Conservation (phyloP, 2,797 vertebrate genomes). For the Urocyon cinereoargenteus region DNA sequence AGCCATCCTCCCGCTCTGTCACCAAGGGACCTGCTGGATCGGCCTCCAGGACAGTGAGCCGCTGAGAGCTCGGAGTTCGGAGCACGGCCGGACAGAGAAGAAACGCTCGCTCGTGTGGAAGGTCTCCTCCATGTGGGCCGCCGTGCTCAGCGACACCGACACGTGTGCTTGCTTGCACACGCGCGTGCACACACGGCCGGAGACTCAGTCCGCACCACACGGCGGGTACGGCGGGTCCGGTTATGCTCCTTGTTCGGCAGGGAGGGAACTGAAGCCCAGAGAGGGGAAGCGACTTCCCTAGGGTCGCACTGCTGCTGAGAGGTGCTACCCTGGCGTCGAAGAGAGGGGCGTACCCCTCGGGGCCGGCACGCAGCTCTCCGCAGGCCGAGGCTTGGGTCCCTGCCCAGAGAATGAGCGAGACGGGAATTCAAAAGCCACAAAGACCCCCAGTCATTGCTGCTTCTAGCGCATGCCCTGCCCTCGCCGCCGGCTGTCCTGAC, state of each 20-base stretch:
- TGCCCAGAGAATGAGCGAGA: neutral
- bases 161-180: neutral
- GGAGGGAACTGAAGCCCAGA: neutral
- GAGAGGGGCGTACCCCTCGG: too few relatives aligned
- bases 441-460: neutral
- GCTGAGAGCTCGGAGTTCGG: neutral
- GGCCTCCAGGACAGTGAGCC: too few relatives aligned
- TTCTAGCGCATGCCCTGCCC: too few relatives aligned
- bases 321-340: too few relatives aligned
- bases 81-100: neutral
- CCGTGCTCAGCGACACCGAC: neutral
- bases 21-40: neutral
- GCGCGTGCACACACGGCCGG: too few relatives aligned
- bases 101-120: neutral
- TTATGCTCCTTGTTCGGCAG: neutral
- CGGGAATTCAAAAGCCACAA: neutral
- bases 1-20: too few relatives aligned
- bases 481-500: fast-evolving
- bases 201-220: too few relatives aligned
- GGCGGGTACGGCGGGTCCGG: neutral
- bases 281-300: neutral
- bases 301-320: neutral
- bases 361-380: too few relatives aligned
- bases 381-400: too few relatives aligned
- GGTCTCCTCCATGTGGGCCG: neutral